A percentile compares a stretch with the other conserved stretches of the same genome.
Evolutionary conservation across 2,113 vertebrate species (phyloP).

Genomic region (Meles meles): DNA sequence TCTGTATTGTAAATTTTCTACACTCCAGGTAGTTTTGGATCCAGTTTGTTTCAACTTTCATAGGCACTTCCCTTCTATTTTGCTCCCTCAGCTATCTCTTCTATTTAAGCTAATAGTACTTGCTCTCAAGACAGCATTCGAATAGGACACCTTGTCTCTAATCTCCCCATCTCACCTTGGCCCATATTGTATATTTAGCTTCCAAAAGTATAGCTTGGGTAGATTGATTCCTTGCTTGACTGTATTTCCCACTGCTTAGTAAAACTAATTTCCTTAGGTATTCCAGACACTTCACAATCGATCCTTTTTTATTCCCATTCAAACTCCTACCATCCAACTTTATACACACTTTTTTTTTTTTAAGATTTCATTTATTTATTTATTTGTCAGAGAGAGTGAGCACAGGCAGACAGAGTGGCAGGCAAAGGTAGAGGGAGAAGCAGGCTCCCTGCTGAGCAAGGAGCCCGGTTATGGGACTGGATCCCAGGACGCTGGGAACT

Average conservation of each 20-base stretch:
- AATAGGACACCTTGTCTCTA: background rate
- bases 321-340: background rate
- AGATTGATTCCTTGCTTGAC: background rate
- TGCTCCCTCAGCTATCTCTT: background rate
- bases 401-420: too few species aligned
- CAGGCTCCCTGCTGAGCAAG: too few species aligned
- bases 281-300: background rate
- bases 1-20: background rate
- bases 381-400: too few species aligned
- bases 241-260: background rate
- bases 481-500: background rate
- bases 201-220: background rate
- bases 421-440: too few species aligned
- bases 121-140: background rate
- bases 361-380: too few species aligned
- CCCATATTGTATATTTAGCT: background rate
- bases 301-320: background rate
- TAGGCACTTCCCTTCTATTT: background rate
- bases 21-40: background rate
- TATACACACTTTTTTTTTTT: background rate
- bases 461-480: accelerated
- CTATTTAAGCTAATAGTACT: background rate
- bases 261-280: background rate
- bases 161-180: background rate
- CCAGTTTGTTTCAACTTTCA: background rate